phyloP scores from a whole-genome alignment of 2,113 vertebrate species.

The Gadus macrocephalus region DNA sequence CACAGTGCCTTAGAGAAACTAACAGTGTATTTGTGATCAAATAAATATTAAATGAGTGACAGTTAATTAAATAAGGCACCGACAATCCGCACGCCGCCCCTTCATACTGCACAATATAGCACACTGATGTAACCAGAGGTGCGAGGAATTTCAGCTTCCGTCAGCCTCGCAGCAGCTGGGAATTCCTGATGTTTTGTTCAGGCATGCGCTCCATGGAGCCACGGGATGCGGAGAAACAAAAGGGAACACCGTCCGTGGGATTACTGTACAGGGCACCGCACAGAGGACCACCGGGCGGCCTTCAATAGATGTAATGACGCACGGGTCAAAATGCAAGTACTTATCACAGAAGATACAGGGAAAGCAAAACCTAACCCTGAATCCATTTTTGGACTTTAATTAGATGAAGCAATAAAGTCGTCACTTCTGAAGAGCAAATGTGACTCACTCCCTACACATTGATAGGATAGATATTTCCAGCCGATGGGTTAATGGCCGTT shows the following conservation, averaged over 20 bases:
- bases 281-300: not conserved
- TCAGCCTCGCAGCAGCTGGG: conserved; percentile 40
- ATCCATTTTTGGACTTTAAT: not conserved
- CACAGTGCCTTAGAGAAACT: too few species aligned
- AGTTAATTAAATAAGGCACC: not conserved
- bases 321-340: not conserved
- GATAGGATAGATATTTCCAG: conserved; percentile 46
- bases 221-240: conserved; percentile 31
- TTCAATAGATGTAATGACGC: not conserved
- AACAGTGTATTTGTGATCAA: too few species aligned
- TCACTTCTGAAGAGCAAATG: conserved; percentile 6
- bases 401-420: not conserved
- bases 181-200: conserved; percentile 46
- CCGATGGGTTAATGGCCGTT: conserved; percentile 58
- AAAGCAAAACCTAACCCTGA: not conserved
- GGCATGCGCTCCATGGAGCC: conserved; percentile 41
- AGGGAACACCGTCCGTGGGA: conserved; percentile 35
- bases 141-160: conserved; percentile 23
- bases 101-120: not conserved
- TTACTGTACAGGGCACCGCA: conserved; percentile 25
- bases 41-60: not conserved
- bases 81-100: not conserved
- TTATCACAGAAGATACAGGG: not conserved
- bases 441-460: not conserved
- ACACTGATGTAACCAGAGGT: not conserved